Evolutionary conservation across 2,113 vertebrate genomes (phyloP).

Genomic region (Onychostoma macrolepis): DNA sequence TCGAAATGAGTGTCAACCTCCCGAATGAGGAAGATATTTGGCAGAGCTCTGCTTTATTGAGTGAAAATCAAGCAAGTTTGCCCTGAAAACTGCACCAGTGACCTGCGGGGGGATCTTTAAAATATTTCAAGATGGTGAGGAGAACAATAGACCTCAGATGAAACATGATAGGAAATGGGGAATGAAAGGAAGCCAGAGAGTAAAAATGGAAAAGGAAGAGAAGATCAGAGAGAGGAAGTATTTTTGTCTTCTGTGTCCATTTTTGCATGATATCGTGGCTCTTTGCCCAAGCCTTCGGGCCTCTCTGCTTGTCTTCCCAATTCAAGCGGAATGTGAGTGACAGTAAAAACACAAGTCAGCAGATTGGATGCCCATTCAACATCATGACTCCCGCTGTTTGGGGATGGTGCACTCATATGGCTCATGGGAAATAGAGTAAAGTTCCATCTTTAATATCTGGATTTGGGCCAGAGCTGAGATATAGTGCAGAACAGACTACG

Average conservation of each 20-base stretch:
- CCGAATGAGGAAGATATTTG: slow-evolving; percentile 27
- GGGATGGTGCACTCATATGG: slow-evolving; percentile 41
- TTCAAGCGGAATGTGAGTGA: slow-evolving; percentile 29
- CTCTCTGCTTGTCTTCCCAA: slow-evolving; percentile 23
- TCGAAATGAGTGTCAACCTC: not conserved
- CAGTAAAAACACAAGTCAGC: slow-evolving; percentile 34
- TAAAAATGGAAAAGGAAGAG: slow-evolving; percentile 21
- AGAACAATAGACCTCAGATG: not conserved
- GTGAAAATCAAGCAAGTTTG: slow-evolving; percentile 13
- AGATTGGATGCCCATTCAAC: slow-evolving; percentile 51
- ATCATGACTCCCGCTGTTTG: slow-evolving; percentile 47
- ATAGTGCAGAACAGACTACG: not conserved
- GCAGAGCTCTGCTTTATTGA: slow-evolving; percentile 35
- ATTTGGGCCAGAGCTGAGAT: not conserved
- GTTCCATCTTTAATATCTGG: slow-evolving; percentile 47
- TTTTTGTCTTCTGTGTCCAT: slow-evolving; percentile 27
- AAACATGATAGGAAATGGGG: slow-evolving; percentile 1
- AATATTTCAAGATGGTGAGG: slow-evolving; percentile 44
- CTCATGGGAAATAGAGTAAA: slow-evolving; percentile 38
- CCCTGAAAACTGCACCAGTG: slow-evolving; percentile 31
- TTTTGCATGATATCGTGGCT: slow-evolving; percentile 16
- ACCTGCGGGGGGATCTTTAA: slow-evolving; percentile 26
- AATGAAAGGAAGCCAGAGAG: slow-evolving; percentile 8
- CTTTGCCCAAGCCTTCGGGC: slow-evolving; percentile 21
- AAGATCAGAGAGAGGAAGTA: slow-evolving; percentile 33